Evolutionary conservation across 1,140 invertebrate genomes (phyloP).

Genomic region (Pogonognathellus flavescens): DNA sequence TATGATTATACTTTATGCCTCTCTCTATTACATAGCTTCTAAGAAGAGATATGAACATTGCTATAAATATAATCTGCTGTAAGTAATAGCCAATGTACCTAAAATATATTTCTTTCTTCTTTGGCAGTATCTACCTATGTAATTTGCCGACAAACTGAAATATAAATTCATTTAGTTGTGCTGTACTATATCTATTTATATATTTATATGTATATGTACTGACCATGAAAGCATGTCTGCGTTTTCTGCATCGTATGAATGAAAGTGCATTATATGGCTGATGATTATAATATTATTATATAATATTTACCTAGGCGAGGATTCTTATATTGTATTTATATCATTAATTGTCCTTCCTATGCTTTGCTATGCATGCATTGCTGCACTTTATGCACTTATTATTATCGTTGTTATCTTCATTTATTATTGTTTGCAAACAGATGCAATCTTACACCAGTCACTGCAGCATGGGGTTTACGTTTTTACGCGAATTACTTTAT

Average conservation of each 20-base stretch:
- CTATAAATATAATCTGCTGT: too few relatives aligned
- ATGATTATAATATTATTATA: background rate
- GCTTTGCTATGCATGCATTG: slow-evolving; percentile 26
- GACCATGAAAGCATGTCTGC: background rate
- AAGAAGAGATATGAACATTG: too few relatives aligned
- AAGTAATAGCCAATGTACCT: too few relatives aligned
- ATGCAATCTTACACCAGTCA: too few relatives aligned
- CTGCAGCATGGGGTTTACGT: background rate
- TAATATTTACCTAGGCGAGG: slow-evolving; percentile 15
- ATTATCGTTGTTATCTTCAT: slow-evolving; percentile 24
- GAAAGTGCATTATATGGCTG: slow-evolving; percentile 2
- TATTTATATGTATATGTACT: background rate
- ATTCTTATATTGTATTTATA: slow-evolving; percentile 29
- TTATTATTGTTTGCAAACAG: slow-evolving; percentile 27
- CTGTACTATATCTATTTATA: background rate
- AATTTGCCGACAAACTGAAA: background rate
- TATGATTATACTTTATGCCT: too few relatives aligned
- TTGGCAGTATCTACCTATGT: too few relatives aligned
- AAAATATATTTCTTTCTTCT: background rate
- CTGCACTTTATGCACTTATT: slow-evolving; percentile 29
- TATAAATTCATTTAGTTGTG: background rate
- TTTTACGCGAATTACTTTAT: background rate
- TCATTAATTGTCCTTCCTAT: slow-evolving; percentile 3
- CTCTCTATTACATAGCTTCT: too few relatives aligned
- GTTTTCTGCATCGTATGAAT: slow-evolving; percentile 4